Conservation (phyloP, 2,797 vertebrate genomes). For the Tragelaphus oryx region DNA sequence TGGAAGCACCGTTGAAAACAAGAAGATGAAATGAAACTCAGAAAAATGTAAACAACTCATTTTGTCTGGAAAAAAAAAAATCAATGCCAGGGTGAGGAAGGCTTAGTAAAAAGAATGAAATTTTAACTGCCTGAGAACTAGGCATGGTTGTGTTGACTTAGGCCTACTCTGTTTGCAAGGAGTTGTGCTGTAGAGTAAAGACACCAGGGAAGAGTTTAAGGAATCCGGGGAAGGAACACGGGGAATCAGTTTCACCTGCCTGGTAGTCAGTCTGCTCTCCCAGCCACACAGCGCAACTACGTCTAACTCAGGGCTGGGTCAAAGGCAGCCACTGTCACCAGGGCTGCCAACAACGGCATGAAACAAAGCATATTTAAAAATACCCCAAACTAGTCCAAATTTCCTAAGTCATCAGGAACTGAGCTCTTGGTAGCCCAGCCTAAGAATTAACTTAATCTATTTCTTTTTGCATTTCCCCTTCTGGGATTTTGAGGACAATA, state of each 20-base stretch:
- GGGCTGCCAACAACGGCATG: not conserved
- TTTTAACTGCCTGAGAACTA: not conserved
- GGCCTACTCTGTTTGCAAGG: not conserved
- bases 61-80: not conserved
- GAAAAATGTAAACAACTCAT: not conserved
- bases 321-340: not conserved
- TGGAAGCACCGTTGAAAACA: not conserved
- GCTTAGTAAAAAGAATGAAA: not conserved
- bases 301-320: not conserved
- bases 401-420: not conserved
- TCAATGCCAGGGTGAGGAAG: not conserved
- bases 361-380: not conserved
- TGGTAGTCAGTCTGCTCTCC: not conserved
- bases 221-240: not conserved
- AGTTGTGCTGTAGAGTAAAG: not conserved
- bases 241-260: not conserved
- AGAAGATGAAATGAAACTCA: slow-evolving; percentile 12
- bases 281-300: rapidly evolving
- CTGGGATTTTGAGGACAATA: not conserved
- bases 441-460: not conserved
- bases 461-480: not conserved
- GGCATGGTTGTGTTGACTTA: not conserved
- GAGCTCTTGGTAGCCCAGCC: not conserved
- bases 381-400: not conserved
- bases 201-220: not conserved